Conservation (phyloP, 2,888 invertebrate genomes). For the Camptogramma bilineatum region DNA sequence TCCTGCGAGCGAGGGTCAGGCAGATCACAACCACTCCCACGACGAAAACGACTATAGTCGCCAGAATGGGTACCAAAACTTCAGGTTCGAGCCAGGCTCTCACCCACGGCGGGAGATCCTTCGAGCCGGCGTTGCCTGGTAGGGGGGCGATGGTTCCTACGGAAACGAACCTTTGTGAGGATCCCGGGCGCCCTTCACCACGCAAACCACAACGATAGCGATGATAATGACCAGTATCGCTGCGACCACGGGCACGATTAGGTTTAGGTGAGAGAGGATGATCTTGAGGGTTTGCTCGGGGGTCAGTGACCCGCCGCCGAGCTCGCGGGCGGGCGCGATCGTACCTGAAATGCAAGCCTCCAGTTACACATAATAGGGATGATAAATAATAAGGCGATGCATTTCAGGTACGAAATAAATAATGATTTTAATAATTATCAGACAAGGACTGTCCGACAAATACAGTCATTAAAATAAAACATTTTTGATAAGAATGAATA, state of each 20-base stretch:
- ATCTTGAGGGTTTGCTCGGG: conserved; percentile 94
- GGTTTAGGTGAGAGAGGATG: conserved; percentile 95
- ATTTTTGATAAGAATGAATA: too few species aligned
- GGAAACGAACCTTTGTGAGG: conserved; percentile 90
- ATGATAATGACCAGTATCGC: conserved; percentile 96
- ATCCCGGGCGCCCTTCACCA: conserved; percentile 93
- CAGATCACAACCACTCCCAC: conserved; percentile 96
- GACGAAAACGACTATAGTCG: conserved; percentile 95
- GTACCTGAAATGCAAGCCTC: conserved; percentile 93
- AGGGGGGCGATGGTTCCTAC: conserved; percentile 94
- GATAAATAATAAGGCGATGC: conserved; percentile 66
- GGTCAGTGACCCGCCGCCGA: conserved; percentile 88
- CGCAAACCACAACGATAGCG: conserved; percentile 96
- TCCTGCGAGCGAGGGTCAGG: conserved; percentile 93
- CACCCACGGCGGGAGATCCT: conserved; percentile 89
- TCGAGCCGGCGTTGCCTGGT: conserved; percentile 85
- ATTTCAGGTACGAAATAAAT: conserved; percentile 79
- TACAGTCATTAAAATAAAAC: too few species aligned
- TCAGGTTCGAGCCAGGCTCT: conserved; percentile 95
- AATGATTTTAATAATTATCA: conserved; percentile 6
- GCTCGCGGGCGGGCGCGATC: conserved; percentile 94
- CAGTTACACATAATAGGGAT: conserved; percentile 33
- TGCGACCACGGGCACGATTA: conserved; percentile 97
- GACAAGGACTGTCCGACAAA: too few species aligned
- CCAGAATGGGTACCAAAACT: conserved; percentile 95